Evolutionary conservation across 2,888 invertebrate genomes (phyloP), one percentile per base, ranked within the genome.

Genomic region (Lycophotia porphyrea): DNA sequence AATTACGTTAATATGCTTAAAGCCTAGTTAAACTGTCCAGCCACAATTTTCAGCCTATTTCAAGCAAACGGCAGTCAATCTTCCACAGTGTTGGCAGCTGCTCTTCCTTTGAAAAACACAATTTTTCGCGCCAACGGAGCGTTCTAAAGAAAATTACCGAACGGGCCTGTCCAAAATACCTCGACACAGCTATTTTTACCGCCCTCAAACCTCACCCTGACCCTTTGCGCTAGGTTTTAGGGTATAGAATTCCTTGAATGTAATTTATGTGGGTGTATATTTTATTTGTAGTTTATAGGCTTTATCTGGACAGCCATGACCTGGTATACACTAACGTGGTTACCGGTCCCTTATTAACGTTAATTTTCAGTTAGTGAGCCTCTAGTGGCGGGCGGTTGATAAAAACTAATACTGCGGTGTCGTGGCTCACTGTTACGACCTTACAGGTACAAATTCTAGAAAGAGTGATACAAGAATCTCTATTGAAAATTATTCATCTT

Each of bases 111-210:
- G 93, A 94, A 95, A 95, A 94, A 94, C 92, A 91, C 93, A 95
- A 94, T 95, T 95, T 93, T 93, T 94, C 95, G 93, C 93, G 88
- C 91, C 95, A 96, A 89, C 92, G 93, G 93, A 95, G 93, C 95
- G 94, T 91, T 93, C 90, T 91, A 93, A 95, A 95, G 94, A 96
- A 95, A 95, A 94, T 95, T 94, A 93, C 92, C 93, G 92, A 90
- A 89, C 90, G 90, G 85, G 84, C 86, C 87, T 90, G 91, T 90
- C 91, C 90, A 91, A 93, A 94, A 93, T 93, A 93, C 91, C 87
- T 92, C 89, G 83, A 87, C 91, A 86, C 90, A 84, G 82, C 84
- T 90, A 84, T 86, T 85, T 91, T 89, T 90, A 70, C 88, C 63
- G 74, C 76, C 81, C 55, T 36, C 58, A 73, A 76, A 80, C 61